Conservation (phyloP, 2,113 vertebrate species). For the Zosterops lateralis region DNA sequence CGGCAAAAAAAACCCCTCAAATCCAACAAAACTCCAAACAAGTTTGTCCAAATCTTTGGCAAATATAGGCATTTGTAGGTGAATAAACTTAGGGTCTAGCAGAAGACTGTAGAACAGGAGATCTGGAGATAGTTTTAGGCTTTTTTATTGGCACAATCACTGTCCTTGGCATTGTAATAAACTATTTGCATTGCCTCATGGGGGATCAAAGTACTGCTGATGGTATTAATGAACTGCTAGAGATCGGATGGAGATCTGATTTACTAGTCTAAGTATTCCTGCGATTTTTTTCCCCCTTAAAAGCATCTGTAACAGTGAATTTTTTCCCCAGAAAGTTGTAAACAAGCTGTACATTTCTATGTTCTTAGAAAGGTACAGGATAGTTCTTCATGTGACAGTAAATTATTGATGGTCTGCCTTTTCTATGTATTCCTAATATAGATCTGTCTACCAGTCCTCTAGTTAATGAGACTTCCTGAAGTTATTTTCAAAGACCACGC, state of each 20-base stretch:
- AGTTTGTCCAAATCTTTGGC: not conserved
- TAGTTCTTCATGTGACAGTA: not conserved
- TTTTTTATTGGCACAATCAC: not conserved
- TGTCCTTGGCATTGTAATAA: not conserved
- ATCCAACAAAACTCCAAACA: not conserved
- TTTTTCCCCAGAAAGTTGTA: not conserved
- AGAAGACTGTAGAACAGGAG: not conserved
- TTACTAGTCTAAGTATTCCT: not conserved
- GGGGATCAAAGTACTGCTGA: not conserved
- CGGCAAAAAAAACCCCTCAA: not conserved
- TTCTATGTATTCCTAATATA: not conserved
- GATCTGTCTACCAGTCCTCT: not conserved
- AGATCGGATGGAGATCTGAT: not conserved
- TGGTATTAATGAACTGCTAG: not conserved
- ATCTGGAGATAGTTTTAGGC: not conserved
- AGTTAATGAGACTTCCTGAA: not conserved
- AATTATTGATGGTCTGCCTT: not conserved
- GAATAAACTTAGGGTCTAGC: not conserved
- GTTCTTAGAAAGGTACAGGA: not conserved
- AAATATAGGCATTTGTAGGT: not conserved
- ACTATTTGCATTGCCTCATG: not conserved
- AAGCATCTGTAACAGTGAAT: not conserved
- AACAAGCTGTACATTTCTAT: not conserved
- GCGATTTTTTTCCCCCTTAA: not conserved
- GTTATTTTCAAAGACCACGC: not conserved